Evolutionary conservation across 2,888 invertebrate species (phyloP).

Genomic region (Ligdia adustata): DNA sequence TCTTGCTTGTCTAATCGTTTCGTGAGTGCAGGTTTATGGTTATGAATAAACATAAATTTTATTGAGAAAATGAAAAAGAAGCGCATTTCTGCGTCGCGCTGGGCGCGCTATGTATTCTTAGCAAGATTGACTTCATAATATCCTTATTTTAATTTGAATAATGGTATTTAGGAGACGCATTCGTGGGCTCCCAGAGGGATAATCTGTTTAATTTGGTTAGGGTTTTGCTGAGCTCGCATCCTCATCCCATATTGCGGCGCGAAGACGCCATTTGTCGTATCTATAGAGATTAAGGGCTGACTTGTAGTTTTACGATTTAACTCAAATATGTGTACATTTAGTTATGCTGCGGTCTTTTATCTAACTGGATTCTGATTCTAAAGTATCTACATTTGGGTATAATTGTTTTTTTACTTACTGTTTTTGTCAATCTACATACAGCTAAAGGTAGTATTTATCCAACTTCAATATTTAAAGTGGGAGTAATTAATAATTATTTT

Average conservation of each 20-base stretch:
- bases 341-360: too few species aligned
- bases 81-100: conserved; percentile 33
- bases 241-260: conserved; percentile 33
- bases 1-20: conserved; percentile 21
- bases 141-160: conserved; percentile 62
- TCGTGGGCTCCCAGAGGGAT: conserved; percentile 41
- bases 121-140: conserved; percentile 55
- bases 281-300: conserved; percentile 35
- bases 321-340: too few species aligned
- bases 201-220: conserved; percentile 54
- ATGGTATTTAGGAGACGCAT: conserved; percentile 49
- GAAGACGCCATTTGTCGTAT: conserved; percentile 28
- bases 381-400: too few species aligned
- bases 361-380: too few species aligned
- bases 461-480: too few species aligned
- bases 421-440: too few species aligned
- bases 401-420: too few species aligned
- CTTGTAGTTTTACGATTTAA: too few species aligned
- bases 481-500: too few species aligned
- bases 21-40: conserved; percentile 41
- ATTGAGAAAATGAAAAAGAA: conserved; percentile 43
- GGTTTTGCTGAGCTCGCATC: conserved; percentile 40
- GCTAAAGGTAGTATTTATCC: too few species aligned
- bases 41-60: conserved; percentile 52
- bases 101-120: conserved; percentile 43